These are phyloP conservation scores for Riptortus pedestris DNA, from an alignment of 1,140 invertebrate genomes.

Conservation along the genomic window DNA sequence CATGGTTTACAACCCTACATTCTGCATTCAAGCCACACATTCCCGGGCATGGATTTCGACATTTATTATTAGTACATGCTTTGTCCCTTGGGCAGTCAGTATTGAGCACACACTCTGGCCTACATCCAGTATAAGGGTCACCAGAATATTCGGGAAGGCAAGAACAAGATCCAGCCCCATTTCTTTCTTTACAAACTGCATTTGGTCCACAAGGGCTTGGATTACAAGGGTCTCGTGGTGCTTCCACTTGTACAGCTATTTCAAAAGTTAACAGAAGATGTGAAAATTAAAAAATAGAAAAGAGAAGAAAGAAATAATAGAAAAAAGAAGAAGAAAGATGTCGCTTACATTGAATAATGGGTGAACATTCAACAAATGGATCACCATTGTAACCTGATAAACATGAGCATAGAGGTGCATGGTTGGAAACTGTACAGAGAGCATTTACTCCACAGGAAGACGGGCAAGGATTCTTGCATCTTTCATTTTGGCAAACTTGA, in stretches of 20 bases:
- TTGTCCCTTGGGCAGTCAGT: constrained; percentile 58
- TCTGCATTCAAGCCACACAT: constrained; percentile 59
- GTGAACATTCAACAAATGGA: constrained; percentile 64
- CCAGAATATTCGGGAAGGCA: constrained; percentile 70
- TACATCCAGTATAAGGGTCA: constrained; percentile 58
- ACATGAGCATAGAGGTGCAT: constrained; percentile 70
- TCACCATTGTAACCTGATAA: constrained; percentile 65
- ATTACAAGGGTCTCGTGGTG: constrained; percentile 47
- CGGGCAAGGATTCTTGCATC: constrained; percentile 70
- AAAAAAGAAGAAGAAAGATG: constrained; percentile 5
- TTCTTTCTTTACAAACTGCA: constrained; percentile 57
- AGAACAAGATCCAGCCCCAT: constrained; percentile 55
- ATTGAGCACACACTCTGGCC: constrained; percentile 54
- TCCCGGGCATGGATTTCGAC: constrained; percentile 56
- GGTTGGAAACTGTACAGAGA: constrained; percentile 65
- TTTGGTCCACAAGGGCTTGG: constrained; percentile 70
- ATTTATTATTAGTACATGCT: constrained; percentile 59
- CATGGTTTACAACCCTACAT: constrained; percentile 62
- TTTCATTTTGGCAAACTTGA: constrained; percentile 67
- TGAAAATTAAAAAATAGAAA: background rate
- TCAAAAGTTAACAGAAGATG: constrained; percentile 20
- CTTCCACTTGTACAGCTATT: constrained; percentile 25
- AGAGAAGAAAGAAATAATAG: background rate
- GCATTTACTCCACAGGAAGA: constrained; percentile 75
- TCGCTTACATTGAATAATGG: constrained; percentile 22